Conservation (phyloP, 2,113 vertebrate species). For the Xiphias gladius region DNA sequence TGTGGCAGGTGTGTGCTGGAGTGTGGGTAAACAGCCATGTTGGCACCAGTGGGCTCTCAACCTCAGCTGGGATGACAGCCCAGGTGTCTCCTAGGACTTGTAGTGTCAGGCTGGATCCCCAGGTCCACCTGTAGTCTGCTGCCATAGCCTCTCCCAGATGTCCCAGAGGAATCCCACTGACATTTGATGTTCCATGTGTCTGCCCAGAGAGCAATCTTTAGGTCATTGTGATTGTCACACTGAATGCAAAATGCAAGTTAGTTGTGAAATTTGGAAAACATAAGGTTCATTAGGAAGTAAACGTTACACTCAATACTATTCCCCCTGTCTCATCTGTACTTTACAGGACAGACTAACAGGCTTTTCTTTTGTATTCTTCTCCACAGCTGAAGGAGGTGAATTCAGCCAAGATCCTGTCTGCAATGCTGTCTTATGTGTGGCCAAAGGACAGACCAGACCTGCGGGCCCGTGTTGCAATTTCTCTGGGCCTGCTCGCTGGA, state of each 20-base stretch:
- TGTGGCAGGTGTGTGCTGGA: slow-evolving; percentile 82
- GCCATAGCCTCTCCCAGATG: slow-evolving; percentile 53
- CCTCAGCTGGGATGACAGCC: slow-evolving; percentile 80
- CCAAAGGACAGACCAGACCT: slow-evolving; percentile 96
- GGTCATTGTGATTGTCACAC: slow-evolving; percentile 49
- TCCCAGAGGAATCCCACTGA: slow-evolving; percentile 63
- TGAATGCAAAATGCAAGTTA: slow-evolving; percentile 47
- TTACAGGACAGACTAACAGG: background rate
- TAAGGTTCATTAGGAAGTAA: slow-evolving; percentile 4
- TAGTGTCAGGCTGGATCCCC: slow-evolving; percentile 77
- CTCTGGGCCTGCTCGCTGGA: slow-evolving; percentile 91
- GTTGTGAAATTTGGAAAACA: slow-evolving; percentile 36
- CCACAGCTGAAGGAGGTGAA: slow-evolving; percentile 93
- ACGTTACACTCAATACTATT: background rate
- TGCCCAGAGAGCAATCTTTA: slow-evolving; percentile 51
- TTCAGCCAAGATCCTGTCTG: slow-evolving; percentile 89
- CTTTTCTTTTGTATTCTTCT: slow-evolving; percentile 59
- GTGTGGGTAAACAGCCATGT: slow-evolving; percentile 80
- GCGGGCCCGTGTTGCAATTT: slow-evolving; percentile 91
- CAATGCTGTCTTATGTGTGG: slow-evolving; percentile 97
- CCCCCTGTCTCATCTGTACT: background rate
- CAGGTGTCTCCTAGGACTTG: slow-evolving; percentile 77
- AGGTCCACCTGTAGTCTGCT: slow-evolving; percentile 80
- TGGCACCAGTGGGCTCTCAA: slow-evolving; percentile 72
- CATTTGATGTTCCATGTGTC: slow-evolving; percentile 68